Evolutionary conservation across 2,113 vertebrate species (phyloP).

Genomic region (Prunella himalayana): DNA sequence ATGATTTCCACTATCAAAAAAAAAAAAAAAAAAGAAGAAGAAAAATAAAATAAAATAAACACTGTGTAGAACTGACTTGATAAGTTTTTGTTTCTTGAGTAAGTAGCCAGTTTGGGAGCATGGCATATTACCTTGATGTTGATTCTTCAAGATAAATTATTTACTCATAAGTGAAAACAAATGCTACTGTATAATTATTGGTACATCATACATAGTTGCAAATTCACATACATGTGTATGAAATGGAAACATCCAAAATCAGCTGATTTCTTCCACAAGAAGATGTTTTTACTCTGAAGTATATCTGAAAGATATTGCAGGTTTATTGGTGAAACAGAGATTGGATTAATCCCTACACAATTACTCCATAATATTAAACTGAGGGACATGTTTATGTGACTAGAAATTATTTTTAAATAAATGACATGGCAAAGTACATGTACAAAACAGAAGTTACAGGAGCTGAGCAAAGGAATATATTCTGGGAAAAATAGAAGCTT

Average conservation of each 20-base stretch:
- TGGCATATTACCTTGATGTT: background rate
- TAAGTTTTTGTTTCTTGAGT: slow-evolving; percentile 52
- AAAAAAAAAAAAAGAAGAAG: background rate
- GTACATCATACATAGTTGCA: background rate
- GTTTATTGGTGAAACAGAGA: background rate
- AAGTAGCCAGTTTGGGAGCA: background rate
- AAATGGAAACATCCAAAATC: background rate
- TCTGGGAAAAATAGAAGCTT: background rate
- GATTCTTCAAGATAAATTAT: slow-evolving; percentile 13
- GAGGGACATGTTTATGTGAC: background rate
- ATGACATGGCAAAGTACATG: background rate
- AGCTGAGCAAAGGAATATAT: background rate
- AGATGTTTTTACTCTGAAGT: background rate
- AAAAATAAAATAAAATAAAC: slow-evolving; percentile 67
- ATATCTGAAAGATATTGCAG: background rate
- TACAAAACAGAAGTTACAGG: background rate
- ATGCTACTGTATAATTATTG: background rate
- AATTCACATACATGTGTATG: background rate
- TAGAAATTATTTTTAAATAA: background rate
- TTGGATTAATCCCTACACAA: background rate
- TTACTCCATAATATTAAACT: background rate
- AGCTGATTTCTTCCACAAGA: background rate
- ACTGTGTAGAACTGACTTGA: slow-evolving; percentile 55
- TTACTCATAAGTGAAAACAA: slow-evolving; percentile 5
- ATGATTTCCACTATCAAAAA: slow-evolving; percentile 70